A percentile compares a stretch with the other conserved stretches of the same genome.
Evolutionary conservation across 2,113 vertebrate genomes (phyloP).

Genomic region (Elanoides forficatus): DNA sequence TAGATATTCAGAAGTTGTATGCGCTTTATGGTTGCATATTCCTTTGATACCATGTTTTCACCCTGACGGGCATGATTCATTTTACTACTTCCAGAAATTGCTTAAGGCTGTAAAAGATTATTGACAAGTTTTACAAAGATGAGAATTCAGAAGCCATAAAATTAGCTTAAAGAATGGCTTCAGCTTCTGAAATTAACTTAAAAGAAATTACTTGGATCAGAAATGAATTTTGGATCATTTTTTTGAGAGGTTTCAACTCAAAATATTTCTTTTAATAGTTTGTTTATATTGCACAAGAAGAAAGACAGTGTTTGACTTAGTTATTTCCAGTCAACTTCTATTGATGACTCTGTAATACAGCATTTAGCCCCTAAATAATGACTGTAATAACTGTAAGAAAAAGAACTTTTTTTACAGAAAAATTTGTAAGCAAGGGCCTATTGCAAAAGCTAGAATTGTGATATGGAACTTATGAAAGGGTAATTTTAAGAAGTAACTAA

Average conservation of each 20-base stretch:
- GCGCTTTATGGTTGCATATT: background rate
- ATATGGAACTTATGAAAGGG: background rate
- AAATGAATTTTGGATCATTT: background rate
- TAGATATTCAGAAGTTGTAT: background rate
- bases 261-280: background rate
- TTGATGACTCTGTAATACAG: background rate
- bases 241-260: background rate
- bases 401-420: background rate
- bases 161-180: background rate
- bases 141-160: background rate
- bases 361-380: background rate
- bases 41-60: background rate
- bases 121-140: background rate
- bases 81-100: background rate
- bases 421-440: background rate
- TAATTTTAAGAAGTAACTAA: background rate
- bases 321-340: background rate
- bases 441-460: background rate
- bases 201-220: background rate
- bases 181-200: background rate
- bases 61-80: fast-evolving
- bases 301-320: background rate
- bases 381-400: background rate
- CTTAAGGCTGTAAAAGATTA: background rate
- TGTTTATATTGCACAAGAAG: background rate